These are phyloP conservation scores for Pempheris klunzingeri DNA, from an alignment of 2,797 vertebrate genomes.

Conservation along the genomic window DNA sequence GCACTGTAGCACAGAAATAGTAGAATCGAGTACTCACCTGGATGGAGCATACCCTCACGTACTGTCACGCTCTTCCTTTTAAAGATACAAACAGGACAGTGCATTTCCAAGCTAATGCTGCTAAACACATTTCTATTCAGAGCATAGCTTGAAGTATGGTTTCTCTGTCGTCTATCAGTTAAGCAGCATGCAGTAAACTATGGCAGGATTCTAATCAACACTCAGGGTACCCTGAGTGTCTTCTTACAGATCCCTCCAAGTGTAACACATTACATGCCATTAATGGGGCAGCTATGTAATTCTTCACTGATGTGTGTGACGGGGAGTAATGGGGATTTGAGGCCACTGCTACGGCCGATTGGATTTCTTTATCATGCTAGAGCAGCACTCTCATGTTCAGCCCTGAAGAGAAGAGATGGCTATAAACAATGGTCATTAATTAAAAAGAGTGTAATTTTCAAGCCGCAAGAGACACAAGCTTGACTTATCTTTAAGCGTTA, in stretches of 20 bases:
- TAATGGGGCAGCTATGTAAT: conserved; percentile 48
- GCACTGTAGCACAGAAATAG: neutral
- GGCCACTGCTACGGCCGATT: conserved; percentile 15
- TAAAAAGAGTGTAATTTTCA: no score
- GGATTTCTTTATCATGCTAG: no score
- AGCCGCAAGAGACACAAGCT: no score
- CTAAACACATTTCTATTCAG: conserved; percentile 1
- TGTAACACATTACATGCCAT: conserved; percentile 57
- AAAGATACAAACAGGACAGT: neutral
- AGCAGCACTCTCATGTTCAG: neutral
- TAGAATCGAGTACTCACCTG: no score
- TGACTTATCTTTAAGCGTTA: no score
- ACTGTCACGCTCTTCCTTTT: no score
- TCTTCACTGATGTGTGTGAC: conserved; percentile 48
- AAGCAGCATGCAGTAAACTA: conserved; percentile 18
- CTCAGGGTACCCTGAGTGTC: conserved; percentile 34
- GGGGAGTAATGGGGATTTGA: conserved; percentile 30
- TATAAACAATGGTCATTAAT: neutral
- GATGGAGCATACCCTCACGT: no score
- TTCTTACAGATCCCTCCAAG: conserved; percentile 44
- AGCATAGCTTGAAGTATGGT: neutral
- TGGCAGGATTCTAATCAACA: conserved; percentile 45
- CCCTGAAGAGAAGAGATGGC: neutral
- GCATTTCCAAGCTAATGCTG: conserved; percentile 1
- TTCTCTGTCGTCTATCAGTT: conserved; percentile 39